phyloP scores from a whole-genome alignment of 23 tunicate species.

The Phallusia fumigata region DNA sequence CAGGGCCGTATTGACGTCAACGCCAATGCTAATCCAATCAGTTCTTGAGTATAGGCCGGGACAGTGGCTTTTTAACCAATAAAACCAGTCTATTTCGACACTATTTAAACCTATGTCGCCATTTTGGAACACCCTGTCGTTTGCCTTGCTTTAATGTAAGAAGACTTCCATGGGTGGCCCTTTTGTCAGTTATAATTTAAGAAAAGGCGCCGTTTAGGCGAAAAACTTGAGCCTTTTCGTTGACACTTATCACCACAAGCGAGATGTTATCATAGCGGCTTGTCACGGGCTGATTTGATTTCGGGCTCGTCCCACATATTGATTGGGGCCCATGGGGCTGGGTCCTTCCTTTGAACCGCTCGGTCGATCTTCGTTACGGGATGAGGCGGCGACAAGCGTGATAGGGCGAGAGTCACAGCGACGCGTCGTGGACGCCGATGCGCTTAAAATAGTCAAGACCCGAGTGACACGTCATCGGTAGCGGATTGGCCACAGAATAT shows the following conservation, averaged over 20 bases:
- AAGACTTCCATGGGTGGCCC: no score
- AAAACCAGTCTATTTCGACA: no score
- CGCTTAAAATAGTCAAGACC: constrained; percentile 14
- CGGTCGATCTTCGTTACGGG: constrained; percentile 14
- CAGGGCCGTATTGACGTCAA: no score
- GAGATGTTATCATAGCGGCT: constrained; percentile 1
- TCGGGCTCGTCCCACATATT: neutral
- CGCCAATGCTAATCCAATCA: no score
- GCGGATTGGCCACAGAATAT: neutral
- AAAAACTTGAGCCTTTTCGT: neutral
- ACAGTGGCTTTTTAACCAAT: no score
- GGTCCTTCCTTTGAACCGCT: neutral
- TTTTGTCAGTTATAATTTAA: no score
- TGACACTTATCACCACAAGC: neutral
- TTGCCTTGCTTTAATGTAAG: no score
- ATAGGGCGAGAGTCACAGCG: constrained; percentile 16
- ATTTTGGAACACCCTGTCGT: no score
- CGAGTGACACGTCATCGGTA: constrained; percentile 10
- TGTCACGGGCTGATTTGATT: constrained; percentile 1
- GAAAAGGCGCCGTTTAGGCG: no score
- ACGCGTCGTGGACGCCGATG: constrained; percentile 15
- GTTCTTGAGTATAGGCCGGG: no score
- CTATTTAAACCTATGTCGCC: no score
- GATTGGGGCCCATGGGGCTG: constrained; percentile 12
- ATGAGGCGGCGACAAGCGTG: constrained; percentile 16